Evolutionary conservation across 2,888 invertebrate species (phyloP).

Genomic region (Marronus borbonicus): DNA sequence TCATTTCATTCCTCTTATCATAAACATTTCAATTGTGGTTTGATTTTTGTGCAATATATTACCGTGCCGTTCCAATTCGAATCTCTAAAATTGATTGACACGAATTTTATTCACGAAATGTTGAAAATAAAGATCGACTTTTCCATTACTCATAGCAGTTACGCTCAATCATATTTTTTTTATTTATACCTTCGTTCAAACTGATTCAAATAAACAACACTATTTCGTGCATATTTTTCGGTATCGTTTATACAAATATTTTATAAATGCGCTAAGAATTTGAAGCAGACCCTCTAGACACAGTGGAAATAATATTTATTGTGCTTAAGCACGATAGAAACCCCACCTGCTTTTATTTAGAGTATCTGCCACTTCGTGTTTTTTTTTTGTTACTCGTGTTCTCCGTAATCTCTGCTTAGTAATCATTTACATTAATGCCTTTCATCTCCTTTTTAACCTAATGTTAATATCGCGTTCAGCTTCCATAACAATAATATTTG

Average conservation of each 20-base stretch:
- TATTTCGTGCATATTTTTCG: conserved; percentile 27
- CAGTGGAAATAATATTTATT: conserved; percentile 40
- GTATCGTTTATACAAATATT: conserved; percentile 35
- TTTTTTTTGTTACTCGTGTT: conserved; percentile 6
- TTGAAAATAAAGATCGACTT: background rate
- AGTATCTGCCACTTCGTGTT: conserved; percentile 12
- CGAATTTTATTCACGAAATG: conserved; percentile 9
- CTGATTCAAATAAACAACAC: conserved; percentile 20
- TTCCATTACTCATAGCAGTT: conserved; percentile 19
- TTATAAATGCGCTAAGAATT: conserved; percentile 42
- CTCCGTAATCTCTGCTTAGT: conserved; percentile 36
- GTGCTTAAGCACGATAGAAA: conserved; percentile 32
- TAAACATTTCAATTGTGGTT: no score
- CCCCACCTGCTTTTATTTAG: conserved; percentile 44
- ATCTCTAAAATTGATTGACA: background rate
- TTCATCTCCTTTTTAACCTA: conserved; percentile 41
- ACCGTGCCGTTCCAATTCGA: background rate
- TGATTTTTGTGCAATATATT: background rate
- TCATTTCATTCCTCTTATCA: no score
- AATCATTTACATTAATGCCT: conserved; percentile 46
- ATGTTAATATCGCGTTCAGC: conserved; percentile 34
- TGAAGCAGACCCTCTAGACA: conserved; percentile 24
- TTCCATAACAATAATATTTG: conserved; percentile 45
- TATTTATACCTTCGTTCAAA: background rate
- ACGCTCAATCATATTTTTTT: background rate